Conservation (phyloP, 2,797 vertebrate genomes). For the Nothura maculosa region DNA sequence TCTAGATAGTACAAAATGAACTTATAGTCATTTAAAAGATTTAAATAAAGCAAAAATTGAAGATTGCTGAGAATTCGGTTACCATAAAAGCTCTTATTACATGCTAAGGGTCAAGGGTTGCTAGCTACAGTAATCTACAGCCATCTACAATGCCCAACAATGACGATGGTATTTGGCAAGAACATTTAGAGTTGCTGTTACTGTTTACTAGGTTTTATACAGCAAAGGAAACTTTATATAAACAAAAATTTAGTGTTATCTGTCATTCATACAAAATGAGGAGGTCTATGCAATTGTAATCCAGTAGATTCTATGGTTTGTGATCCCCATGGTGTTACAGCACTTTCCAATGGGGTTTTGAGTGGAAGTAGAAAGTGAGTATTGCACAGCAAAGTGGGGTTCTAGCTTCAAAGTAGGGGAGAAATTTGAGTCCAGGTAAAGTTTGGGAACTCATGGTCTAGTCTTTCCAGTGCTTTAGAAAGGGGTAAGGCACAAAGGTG, state of each 20-base stretch:
- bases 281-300: background rate
- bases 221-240: background rate
- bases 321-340: background rate
- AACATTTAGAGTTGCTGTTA: background rate
- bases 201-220: background rate
- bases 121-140: background rate
- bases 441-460: background rate
- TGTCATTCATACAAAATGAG: background rate
- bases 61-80: background rate
- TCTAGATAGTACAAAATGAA: background rate
- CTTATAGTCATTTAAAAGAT: background rate
- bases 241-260: background rate
- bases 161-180: accelerated
- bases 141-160: background rate
- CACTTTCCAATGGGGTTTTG: background rate
- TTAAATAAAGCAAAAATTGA: background rate
- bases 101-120: background rate
- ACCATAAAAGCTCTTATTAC: background rate
- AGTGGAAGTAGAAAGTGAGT: background rate
- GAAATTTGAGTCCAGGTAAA: background rate
- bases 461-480: background rate
- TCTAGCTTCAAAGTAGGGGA: background rate
- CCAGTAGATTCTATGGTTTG: background rate
- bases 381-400: background rate
- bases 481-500: accelerated